Evolutionary conservation across 23 tunicate genomes (phyloP), one percentile per base, ranked within the genome.

Genomic region (Halocynthia roretzi): DNA sequence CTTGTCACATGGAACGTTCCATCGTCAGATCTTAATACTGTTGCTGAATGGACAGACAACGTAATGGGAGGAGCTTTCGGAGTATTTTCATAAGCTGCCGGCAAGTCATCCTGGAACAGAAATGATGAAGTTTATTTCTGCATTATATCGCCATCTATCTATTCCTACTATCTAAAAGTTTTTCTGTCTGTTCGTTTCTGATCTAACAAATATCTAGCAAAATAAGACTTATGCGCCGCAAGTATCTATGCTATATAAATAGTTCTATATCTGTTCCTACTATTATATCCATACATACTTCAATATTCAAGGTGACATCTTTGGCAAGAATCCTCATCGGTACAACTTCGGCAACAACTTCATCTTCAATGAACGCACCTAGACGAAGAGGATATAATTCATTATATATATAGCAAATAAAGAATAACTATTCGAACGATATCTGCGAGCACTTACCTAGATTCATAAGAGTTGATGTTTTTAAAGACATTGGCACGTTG

Each of bases 301-400:
- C 70, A 49, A 89, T 84, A 6, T 88, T 67, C 12, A 89, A 68
- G 6, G 76, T 76, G 20, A 84, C 80, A 40, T 83, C 83, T 40
- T 51, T 10, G 20, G 83, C 96, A n/a, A 75, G 52, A 7, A 89
- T 84, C 71, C 56, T 74, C 96, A 89, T 89, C 48, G 96, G 96
- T 18, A 83, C 31, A 5, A 89, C 58, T 20, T 89, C 87, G 0
- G 96, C 82, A 10, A 44, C 78, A 6, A n/a, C 75, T n/a, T 89
- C 96, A 68, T 89, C 96, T 80, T 89, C 96, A 11, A 89, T 64
- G 75, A 89, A 89, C 8, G 83, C 85, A 20, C 96, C 96, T 89
- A 58, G 17, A 58, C 4, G 63, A 58, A 58, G 2, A 14, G 63
- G 17, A 58, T 14, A 58, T 58, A 58, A 58, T 58, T 58, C 2